Evolutionary conservation across 2,113 vertebrate genomes (phyloP).

Genomic region (Apodemus sylvaticus): DNA sequence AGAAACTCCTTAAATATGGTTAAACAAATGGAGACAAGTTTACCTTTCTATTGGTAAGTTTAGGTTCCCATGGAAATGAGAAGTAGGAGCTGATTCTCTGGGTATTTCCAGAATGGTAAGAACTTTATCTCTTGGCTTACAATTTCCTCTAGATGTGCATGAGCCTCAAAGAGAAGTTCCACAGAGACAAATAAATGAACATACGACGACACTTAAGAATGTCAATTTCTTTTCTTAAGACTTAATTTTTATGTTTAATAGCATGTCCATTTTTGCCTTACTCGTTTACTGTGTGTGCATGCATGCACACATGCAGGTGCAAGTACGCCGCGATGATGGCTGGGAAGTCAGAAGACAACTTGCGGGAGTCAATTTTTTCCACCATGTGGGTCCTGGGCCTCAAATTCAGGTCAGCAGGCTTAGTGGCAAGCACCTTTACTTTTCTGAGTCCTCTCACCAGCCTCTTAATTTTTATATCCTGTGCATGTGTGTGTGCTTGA

Average conservation of each 20-base stretch:
- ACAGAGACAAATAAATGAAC: neutral
- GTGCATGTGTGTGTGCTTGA: neutral
- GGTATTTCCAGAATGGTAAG: neutral
- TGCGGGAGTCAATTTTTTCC: neutral
- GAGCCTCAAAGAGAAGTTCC: neutral
- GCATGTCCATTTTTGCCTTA: neutral
- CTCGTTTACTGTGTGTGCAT: neutral
- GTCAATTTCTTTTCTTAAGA: neutral
- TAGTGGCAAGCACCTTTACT: neutral
- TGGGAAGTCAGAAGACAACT: neutral
- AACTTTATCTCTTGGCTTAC: neutral
- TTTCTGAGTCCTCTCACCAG: neutral
- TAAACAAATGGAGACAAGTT: neutral
- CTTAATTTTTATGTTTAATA: neutral
- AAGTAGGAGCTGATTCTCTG: neutral
- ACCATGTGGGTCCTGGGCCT: neutral
- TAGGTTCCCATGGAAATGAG: neutral
- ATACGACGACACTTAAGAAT: neutral
- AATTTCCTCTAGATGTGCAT: neutral
- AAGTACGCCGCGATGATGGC: accelerated
- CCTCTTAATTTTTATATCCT: neutral
- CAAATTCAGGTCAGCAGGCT: neutral
- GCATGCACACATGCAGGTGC: neutral
- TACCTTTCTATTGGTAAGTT: neutral
- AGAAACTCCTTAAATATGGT: conserved; percentile 20